Conservation (phyloP, 2,888 invertebrate genomes). For the Eristalis pertinax region DNA sequence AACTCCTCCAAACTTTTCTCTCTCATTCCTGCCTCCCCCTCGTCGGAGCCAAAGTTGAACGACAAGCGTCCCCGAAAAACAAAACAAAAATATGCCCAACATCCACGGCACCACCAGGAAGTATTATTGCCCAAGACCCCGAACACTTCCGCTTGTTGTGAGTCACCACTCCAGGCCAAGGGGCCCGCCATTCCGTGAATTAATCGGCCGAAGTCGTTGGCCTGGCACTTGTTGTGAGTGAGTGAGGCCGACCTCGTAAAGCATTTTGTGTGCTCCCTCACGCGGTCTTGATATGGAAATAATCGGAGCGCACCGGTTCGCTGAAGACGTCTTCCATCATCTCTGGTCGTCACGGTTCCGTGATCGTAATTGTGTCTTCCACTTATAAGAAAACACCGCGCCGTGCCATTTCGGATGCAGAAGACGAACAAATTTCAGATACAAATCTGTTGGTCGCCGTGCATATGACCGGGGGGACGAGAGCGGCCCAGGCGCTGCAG, state of each 20-base stretch:
- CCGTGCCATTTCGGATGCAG: background rate
- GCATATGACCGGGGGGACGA: conserved; percentile 20
- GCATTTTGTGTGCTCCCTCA: conserved; percentile 32
- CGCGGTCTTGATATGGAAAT: conserved; percentile 44
- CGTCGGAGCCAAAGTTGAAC: background rate
- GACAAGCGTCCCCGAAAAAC: background rate
- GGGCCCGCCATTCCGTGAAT: conserved; percentile 44
- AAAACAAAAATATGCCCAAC: background rate
- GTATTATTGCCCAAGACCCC: conserved; percentile 18
- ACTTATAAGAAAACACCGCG: background rate
- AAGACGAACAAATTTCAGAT: conserved; percentile 48
- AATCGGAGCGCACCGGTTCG: conserved; percentile 67
- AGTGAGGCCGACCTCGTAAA: conserved; percentile 38
- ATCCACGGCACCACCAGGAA: background rate
- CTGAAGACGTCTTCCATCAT: conserved; percentile 67
- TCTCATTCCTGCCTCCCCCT: background rate
- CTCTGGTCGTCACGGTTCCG: conserved; percentile 53
- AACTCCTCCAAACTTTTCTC: conserved; percentile 1
- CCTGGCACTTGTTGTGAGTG: conserved; percentile 48
- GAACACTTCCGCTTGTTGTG: conserved; percentile 42
- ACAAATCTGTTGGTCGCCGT: conserved; percentile 32
- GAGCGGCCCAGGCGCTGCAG: conserved; percentile 41
- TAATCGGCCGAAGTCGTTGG: conserved; percentile 54
- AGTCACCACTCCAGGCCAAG: conserved; percentile 23
- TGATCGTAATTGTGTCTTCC: conserved; percentile 26